These are phyloP conservation scores for Synaphobranchus kaupii DNA, from an alignment of 2,797 vertebrate genomes.

Conservation along the genomic window DNA sequence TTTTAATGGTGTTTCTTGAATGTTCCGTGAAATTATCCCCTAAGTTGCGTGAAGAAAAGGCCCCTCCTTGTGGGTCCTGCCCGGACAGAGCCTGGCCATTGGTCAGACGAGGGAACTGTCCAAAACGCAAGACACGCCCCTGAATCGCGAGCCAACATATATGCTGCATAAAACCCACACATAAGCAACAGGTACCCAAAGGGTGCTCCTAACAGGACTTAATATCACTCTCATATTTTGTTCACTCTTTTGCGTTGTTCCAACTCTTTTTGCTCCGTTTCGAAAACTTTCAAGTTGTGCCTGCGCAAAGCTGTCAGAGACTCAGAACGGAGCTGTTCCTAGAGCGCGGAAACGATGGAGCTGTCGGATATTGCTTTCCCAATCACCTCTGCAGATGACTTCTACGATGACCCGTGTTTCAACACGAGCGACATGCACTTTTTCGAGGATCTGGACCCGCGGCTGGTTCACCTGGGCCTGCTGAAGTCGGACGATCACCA, in stretches of 20 bases:
- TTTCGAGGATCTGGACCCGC: slow-evolving; percentile 94
- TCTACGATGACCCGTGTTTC: slow-evolving; percentile 95
- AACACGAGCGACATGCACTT: slow-evolving; percentile 95
- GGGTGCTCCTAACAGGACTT: slow-evolving; percentile 29
- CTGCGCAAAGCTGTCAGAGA: background rate
- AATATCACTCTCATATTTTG: background rate
- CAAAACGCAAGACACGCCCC: slow-evolving; percentile 45
- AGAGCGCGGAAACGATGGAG: slow-evolving; percentile 69
- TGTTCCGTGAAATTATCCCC: slow-evolving; percentile 60
- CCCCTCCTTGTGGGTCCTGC: slow-evolving; percentile 40
- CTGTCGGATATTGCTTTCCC: slow-evolving; percentile 89
- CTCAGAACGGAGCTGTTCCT: slow-evolving; percentile 9
- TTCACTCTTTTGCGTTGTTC: background rate
- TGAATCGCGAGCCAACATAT: slow-evolving; percentile 53
- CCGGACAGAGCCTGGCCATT: slow-evolving; percentile 56
- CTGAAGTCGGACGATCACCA: slow-evolving; percentile 84
- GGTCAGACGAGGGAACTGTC: slow-evolving; percentile 53
- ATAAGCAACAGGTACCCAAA: slow-evolving; percentile 49
- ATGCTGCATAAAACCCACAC: slow-evolving; percentile 51
- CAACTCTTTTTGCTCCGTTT: background rate
- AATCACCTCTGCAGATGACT: slow-evolving; percentile 84
- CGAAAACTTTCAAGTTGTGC: background rate
- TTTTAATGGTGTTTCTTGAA: slow-evolving; percentile 3
- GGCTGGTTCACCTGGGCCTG: slow-evolving; percentile 87
- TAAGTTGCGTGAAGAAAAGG: slow-evolving; percentile 65